Conservation (phyloP, 2,113 vertebrate genomes). For the Phaethornis superciliosus region DNA sequence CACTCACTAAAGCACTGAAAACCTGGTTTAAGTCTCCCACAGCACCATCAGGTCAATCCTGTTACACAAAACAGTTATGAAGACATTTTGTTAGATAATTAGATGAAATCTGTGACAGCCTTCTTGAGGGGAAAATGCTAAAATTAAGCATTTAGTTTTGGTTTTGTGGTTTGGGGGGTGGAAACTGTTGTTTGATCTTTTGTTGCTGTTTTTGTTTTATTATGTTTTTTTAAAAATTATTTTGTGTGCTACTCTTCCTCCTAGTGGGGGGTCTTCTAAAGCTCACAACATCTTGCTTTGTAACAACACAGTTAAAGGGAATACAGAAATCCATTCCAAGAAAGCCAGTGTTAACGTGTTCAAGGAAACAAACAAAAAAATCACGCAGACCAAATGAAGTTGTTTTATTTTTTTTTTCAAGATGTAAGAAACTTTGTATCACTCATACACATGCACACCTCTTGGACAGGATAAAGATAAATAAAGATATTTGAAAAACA, state of each 20-base stretch:
- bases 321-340: neutral
- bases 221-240: neutral
- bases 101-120: neutral
- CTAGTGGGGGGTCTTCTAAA: neutral
- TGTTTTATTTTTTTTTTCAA: neutral
- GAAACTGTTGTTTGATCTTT: too few species aligned
- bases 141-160: neutral
- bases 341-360: rapidly evolving
- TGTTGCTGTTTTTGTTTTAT: neutral
- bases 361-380: neutral
- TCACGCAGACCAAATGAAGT: neutral
- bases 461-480: neutral
- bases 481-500: neutral
- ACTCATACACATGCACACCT: rapidly evolving
- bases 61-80: neutral
- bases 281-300: neutral
- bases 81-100: neutral
- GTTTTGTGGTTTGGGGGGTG: too few species aligned
- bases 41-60: neutral
- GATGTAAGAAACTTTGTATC: neutral
- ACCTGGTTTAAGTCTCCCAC: neutral
- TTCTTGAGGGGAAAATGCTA: neutral
- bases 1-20: neutral
- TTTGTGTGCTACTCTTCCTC: neutral
- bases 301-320: neutral